Base-by-base conservation (phyloP, 2,797 vertebrate species). In the Danio tinwini region DNA sequence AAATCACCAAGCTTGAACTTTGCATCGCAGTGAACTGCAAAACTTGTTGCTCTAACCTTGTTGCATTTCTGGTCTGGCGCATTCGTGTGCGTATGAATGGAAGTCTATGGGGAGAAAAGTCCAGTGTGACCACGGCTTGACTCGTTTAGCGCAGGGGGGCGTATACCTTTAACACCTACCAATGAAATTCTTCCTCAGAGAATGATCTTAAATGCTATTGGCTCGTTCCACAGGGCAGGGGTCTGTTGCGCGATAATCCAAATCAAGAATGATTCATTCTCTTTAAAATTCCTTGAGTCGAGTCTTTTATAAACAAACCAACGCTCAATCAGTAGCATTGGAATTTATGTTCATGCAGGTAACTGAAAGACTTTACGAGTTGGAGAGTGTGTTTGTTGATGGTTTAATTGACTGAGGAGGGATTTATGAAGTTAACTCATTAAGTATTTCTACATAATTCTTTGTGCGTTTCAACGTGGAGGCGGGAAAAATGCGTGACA, bases 401-500 rank as follows among this genome's bases (percentile, higher is more conserved):
- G 10, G n/a, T 74, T 21, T 53, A 11, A 39, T 62, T 62, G 40
- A 37, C 42, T 55, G 6, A 53, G 19, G 37, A 29, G 3, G 53
- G 67, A 52, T 17, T 69, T 21, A 69, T 17, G 47, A 6, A 70
- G 68, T 47, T n/a, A 65, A 45, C 3, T 65, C 39, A 14, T 4
- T 6, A 45, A 37, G 39, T 17, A 14, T 71, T 83, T 45, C 5
- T 37, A 29, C 45, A 44, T 85, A 89, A 92, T 92, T 92, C 89
- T 86, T 83, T 64, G 52, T 5, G 84, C 78, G 78, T 91, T 87
- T 92, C 88, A 92, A 92, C 91, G 91, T 92, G 91, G 90, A 91
- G 85, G 83, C 69, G 75, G 74, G 59, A 81, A 53, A 77, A 3
- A 29, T 58, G 65, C 55, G 40, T 76, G 42, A 58, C 45, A 58